phyloP scores from a whole-genome alignment of 2,888 invertebrate genomes.

The Lycocerus yunnanus region DNA sequence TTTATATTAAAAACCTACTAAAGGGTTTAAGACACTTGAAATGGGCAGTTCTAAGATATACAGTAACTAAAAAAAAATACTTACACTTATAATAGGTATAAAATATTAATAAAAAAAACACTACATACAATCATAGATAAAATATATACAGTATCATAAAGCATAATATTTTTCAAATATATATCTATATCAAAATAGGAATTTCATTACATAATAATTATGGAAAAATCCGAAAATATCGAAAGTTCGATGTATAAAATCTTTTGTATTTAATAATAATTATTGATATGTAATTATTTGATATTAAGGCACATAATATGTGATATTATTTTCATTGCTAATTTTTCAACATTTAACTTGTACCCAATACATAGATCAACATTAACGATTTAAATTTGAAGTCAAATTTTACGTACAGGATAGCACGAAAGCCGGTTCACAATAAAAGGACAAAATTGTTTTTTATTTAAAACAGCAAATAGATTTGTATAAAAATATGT shows the following conservation, averaged over 20 bases:
- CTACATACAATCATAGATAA: background rate
- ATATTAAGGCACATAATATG: background rate
- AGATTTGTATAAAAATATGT: no score
- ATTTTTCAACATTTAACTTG: background rate
- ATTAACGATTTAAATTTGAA: background rate
- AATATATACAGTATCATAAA: background rate
- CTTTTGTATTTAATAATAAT: background rate
- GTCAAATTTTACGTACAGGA: background rate
- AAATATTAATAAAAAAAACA: background rate
- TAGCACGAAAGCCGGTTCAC: background rate
- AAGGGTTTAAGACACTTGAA: constrained; percentile 7
- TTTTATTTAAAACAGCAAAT: background rate
- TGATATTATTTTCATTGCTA: background rate
- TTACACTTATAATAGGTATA: background rate
- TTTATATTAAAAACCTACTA: constrained; percentile 10
- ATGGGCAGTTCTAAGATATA: constrained; percentile 9
- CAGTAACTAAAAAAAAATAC: background rate
- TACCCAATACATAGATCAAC: background rate
- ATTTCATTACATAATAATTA: background rate
- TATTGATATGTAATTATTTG: background rate
- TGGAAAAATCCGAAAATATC: background rate
- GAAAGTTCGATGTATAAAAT: background rate
- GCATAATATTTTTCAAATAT: background rate
- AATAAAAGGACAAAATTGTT: background rate
- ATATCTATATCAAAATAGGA: background rate